A percentile compares a stretch with the other conserved stretches of the same genome.
These are phyloP conservation scores for Nephrotoma appendiculata DNA, from an alignment of 2,888 invertebrate species.

Conservation along the genomic window DNA sequence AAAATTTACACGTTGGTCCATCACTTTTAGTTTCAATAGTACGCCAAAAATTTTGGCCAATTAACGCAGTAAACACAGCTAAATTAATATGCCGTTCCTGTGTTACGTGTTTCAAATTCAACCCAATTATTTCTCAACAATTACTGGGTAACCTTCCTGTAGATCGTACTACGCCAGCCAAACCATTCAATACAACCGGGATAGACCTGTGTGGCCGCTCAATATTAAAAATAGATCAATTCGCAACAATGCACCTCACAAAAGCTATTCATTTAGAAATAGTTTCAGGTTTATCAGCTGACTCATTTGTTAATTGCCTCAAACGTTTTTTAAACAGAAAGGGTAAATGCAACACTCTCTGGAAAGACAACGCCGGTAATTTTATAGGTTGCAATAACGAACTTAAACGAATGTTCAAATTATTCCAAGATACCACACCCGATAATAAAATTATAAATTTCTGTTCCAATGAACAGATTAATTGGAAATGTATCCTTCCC, in stretches of 20 bases:
- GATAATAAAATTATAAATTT: not conserved
- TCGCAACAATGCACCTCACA: not conserved
- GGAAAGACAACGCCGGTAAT: not conserved
- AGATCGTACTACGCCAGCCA: not conserved
- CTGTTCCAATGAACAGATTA: not conserved
- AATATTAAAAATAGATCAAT: not conserved
- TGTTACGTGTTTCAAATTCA: not conserved
- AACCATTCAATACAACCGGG: not conserved
- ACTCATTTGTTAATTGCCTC: not conserved
- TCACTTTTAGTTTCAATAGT: too few species aligned
- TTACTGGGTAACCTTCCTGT: too few species aligned
- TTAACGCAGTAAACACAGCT: not conserved
- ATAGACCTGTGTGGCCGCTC: not conserved
- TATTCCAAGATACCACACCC: not conserved
- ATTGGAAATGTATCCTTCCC: not conserved
- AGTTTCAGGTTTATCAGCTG: not conserved
- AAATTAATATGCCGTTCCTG: not conserved
- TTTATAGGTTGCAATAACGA: not conserved
- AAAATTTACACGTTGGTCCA: too few species aligned
- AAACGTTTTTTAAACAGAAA: not conserved
- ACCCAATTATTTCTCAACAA: not conserved
- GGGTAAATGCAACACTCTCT: not conserved
- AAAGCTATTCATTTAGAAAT: not conserved
- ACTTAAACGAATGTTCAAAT: not conserved
- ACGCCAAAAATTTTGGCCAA: too few species aligned